Evolutionary conservation across 2,797 vertebrate genomes (phyloP), one percentile per base, ranked within the genome.

Genomic region (Sarcophilus harrisii): DNA sequence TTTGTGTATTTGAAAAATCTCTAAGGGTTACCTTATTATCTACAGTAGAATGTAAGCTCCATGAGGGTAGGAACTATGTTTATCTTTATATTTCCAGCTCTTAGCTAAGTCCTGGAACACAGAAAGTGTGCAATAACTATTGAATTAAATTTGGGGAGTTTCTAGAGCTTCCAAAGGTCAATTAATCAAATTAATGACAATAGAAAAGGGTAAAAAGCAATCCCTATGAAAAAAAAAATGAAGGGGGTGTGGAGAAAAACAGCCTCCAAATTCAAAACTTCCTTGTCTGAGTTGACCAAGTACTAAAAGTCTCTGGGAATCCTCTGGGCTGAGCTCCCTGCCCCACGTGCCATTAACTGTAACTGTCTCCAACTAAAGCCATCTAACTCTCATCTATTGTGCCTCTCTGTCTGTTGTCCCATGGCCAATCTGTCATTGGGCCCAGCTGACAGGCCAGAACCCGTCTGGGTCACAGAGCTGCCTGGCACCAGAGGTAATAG

Each of bases 391-490:
- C 94, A 62, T 73, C 97, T 98, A 95, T 94, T 96, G 96, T 97
- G 89, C 60, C 73, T 90, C 89, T 94, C 94, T 97, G 73, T 87
- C 73, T 49, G 91, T 96, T 96, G 94, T 81, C 96, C 95, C 73
- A 91, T 94, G 94, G 87, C 95, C 94, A 97, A 95, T 96, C 98
- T 98, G 98, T 98, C 98, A 98, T 98, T 98, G 96, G 97, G 97
- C 96, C 97, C 97, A 98, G 98, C 98, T 99, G 98, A 99, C 98
- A 98, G 94, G 95, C 98, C 98, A 99, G 98, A 99, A 98, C 97
- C 96, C 58, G 98, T 99, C 99, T 99, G 99, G 99, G 99, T 99
- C 99, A 99, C 98, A 98, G 98, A 99, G 98, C 99, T 98, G 99
- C 98, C 98, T 99, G 99, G 99, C 99, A 99, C 99, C 99, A 99